Conservation (phyloP, 2,797 vertebrate genomes). For the Microctenopoma stevenorrisi region DNA sequence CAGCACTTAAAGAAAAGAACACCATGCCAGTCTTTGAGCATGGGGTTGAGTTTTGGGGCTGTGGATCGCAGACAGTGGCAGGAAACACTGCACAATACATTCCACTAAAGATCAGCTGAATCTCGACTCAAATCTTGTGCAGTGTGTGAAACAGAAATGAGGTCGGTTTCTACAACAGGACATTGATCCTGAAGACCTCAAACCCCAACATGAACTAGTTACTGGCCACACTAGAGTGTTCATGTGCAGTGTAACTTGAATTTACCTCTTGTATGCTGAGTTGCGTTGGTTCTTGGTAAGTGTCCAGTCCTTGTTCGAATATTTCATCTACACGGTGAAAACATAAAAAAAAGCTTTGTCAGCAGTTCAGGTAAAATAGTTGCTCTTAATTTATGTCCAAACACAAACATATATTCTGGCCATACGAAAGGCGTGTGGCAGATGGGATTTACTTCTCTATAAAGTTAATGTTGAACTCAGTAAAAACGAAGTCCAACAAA, state of each 20-base stretch:
- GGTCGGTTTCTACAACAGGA: not conserved
- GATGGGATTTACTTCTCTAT: not conserved
- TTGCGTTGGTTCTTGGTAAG: slow-evolving; percentile 82
- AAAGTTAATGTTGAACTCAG: too few relatives aligned
- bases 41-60: too few relatives aligned
- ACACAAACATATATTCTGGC: not conserved
- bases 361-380: slow-evolving; percentile 8
- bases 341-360: slow-evolving; percentile 19
- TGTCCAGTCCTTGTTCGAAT: slow-evolving; percentile 86
- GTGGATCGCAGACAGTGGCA: not conserved
- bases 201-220: not conserved
- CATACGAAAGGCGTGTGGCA: not conserved
- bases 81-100: too few relatives aligned
- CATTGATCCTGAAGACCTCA: not conserved
- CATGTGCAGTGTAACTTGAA: not conserved
- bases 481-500: not conserved
- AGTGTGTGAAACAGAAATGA: not conserved
- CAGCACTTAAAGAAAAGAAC: not conserved
- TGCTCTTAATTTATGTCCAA: not conserved
- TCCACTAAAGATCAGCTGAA: too few relatives aligned
- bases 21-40: too few relatives aligned
- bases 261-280: slow-evolving; percentile 86
- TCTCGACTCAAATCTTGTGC: not conserved
- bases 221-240: not conserved
- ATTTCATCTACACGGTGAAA: slow-evolving; percentile 82